phyloP scores from a whole-genome alignment of 2,797 vertebrate species.

The Rhinoraja longicauda region DNA sequence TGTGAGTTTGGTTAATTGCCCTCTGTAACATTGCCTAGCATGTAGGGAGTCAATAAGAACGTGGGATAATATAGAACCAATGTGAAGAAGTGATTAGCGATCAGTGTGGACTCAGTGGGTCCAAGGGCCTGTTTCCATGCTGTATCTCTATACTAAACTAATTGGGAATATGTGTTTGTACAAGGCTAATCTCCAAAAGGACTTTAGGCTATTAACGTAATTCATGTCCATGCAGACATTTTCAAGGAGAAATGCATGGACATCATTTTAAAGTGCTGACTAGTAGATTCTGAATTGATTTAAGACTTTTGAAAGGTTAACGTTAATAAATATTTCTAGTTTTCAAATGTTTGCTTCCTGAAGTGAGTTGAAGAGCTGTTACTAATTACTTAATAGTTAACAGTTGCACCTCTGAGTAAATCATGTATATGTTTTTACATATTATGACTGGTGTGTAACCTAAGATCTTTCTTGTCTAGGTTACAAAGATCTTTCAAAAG shows the following conservation, averaged over 20 bases:
- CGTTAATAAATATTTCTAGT: background rate
- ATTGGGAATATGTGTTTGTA: background rate
- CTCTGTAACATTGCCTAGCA: no score
- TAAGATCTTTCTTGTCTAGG: constrained; percentile 57
- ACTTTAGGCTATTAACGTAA: background rate
- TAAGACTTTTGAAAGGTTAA: background rate
- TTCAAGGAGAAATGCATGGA: background rate
- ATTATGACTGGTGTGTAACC: background rate
- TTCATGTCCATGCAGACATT: background rate
- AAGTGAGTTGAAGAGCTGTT: background rate
- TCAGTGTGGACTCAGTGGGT: no score
- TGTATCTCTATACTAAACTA: no score
- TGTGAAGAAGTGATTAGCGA: no score
- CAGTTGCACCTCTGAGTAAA: background rate
- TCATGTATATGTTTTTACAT: constrained; percentile 25
- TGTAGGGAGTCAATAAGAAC: no score
- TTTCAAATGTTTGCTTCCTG: background rate
- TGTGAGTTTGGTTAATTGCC: no score
- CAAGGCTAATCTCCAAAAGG: background rate
- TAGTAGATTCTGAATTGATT: background rate
- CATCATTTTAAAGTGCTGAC: background rate
- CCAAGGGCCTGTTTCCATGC: no score
- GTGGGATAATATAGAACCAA: no score
- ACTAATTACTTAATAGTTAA: background rate
- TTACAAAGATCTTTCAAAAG: constrained; percentile 98